Evolutionary conservation across 2,113 vertebrate species (phyloP).

Genomic region (Bujurquina vittata): DNA sequence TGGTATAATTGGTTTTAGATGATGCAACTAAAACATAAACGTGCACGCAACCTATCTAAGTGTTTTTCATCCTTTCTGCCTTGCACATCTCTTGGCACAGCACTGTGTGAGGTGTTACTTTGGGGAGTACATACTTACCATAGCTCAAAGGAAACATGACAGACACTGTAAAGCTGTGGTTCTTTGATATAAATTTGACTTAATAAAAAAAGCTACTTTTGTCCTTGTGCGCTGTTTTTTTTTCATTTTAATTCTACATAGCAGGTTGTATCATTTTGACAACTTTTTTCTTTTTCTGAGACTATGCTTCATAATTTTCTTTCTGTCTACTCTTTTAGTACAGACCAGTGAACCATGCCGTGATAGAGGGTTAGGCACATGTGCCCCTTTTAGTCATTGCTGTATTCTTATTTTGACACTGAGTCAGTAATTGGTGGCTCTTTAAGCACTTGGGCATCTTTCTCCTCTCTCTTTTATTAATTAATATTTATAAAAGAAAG

Average conservation of each 20-base stretch:
- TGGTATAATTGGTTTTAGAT: neutral
- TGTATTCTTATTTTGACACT: neutral
- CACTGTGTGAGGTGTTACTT: neutral
- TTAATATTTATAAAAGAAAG: neutral
- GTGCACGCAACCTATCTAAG: neutral
- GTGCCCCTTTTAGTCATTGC: neutral
- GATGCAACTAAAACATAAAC: neutral
- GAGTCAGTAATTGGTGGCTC: neutral
- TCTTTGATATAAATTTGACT: neutral
- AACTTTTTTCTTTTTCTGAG: neutral
- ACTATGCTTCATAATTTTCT: neutral
- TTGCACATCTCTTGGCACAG: accelerated
- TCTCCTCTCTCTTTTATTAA: neutral
- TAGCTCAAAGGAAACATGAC: neutral
- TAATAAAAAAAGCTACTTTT: neutral
- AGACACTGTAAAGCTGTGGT: neutral
- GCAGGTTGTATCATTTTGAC: neutral
- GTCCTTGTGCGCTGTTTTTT: neutral
- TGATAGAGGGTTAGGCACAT: neutral
- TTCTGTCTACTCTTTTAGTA: neutral
- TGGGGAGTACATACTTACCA: neutral
- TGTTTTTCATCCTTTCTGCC: neutral
- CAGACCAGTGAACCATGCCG: neutral
- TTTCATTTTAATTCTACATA: neutral
- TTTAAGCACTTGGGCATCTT: neutral